Conservation (phyloP, 2,113 vertebrate genomes). For the Ceyx melanurus region DNA sequence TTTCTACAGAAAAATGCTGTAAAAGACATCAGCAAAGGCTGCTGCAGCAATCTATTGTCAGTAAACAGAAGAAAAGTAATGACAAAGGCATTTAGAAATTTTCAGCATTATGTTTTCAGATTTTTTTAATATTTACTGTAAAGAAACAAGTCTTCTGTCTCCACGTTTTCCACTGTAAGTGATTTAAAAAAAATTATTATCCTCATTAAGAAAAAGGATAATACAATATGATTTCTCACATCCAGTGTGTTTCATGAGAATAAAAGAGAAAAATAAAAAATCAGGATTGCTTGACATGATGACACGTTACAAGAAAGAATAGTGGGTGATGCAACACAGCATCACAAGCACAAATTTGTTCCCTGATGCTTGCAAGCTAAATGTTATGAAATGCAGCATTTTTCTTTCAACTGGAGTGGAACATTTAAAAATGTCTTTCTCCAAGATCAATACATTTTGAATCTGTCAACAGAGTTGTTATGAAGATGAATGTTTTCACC, state of each 20-base stretch:
- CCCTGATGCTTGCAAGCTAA: not conserved
- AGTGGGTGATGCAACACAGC: too few species aligned
- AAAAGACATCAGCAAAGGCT: not conserved
- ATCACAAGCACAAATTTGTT: not conserved
- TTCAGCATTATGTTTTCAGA: not conserved
- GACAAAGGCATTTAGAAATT: not conserved
- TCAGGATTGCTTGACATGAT: not conserved
- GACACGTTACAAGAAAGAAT: not conserved
- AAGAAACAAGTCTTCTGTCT: not conserved
- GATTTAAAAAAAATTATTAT: not conserved
- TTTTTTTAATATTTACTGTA: not conserved
- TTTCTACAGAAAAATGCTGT: not conserved
- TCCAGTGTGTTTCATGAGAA: not conserved
- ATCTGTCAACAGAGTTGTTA: slow-evolving; percentile 13
- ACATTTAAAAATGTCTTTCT: slow-evolving; percentile 17
- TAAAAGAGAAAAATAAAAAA: not conserved
- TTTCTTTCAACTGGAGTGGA: not conserved
- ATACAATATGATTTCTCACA: not conserved
- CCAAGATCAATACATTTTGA: slow-evolving; percentile 21
- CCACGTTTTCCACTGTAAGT: not conserved
- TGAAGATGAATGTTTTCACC: slow-evolving; percentile 30
- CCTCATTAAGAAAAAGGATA: not conserved
- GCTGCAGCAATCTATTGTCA: not conserved
- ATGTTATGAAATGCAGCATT: slow-evolving; percentile 4
- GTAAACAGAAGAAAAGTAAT: not conserved